These are phyloP conservation scores for Eleginops maclovinus DNA, from an alignment of 2,113 vertebrate species.

Conservation along the genomic window DNA sequence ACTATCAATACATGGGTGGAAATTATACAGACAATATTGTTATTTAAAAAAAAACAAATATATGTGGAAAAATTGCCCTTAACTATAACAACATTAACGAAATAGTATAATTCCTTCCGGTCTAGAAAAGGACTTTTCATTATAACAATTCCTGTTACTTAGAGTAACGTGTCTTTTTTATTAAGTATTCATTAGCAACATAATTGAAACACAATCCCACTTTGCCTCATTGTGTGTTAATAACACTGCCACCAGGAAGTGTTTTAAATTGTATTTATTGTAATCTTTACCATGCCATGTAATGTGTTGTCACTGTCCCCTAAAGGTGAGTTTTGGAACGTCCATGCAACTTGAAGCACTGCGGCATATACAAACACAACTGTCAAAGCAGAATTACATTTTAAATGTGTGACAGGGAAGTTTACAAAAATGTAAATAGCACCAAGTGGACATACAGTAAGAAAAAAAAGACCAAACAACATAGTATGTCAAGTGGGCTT, in stretches of 20 bases:
- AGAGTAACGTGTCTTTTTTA: background rate
- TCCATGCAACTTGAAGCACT: slow-evolving; percentile 33
- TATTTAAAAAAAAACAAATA: background rate
- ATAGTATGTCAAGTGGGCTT: slow-evolving; percentile 66
- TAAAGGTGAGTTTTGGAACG: slow-evolving; percentile 60
- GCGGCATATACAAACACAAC: slow-evolving; percentile 48
- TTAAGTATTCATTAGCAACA: too few species aligned
- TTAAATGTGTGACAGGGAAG: slow-evolving; percentile 60
- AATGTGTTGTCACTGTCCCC: slow-evolving; percentile 63
- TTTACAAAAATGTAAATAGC: slow-evolving; percentile 79
- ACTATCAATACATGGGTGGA: background rate
- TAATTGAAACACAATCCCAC: too few species aligned
- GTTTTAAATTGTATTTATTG: slow-evolving; percentile 58
- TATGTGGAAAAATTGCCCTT: background rate
- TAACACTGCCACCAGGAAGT: slow-evolving; percentile 6
- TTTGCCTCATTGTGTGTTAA: background rate
- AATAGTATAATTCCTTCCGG: too few species aligned
- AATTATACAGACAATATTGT: background rate
- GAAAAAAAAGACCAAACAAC: slow-evolving; percentile 56
- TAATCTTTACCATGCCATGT: slow-evolving; percentile 20
- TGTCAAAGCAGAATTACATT: slow-evolving; percentile 63
- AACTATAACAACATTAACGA: too few species aligned
- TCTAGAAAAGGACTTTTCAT: too few species aligned
- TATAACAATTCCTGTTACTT: background rate
- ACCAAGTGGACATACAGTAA: slow-evolving; percentile 80